Base-by-base conservation (phyloP, 2,113 vertebrate species). In the Cheilinus undulatus region DNA sequence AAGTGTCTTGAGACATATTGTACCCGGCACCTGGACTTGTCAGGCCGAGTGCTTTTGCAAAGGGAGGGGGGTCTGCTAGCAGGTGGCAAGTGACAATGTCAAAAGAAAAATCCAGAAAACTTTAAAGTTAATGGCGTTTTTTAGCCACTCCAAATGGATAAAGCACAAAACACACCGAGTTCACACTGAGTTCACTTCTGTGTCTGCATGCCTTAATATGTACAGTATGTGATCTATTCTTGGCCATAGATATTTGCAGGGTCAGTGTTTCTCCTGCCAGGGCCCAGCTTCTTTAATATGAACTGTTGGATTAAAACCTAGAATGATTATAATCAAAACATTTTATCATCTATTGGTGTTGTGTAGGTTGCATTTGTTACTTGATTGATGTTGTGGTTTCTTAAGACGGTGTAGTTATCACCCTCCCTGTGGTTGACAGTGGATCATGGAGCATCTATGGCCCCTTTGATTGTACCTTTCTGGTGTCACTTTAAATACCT, bases 81-180 rank as follows among this genome's bases (percentile, higher is more conserved):
- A 90, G 85, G 85, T 90, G 85, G 75, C 49, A 68, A 63, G 60
- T 78, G 53, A 68, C 85, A 78, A 54, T 87, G 78, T 86, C 70
- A 80, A 42, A 76, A 50, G 54, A 46, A 72, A 68, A 83, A 58
- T 42, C 48, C 24, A 50, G 28, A 46, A 46, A 52, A 65, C 54
- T 36, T 43, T 17, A 24, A 34, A 45, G 54, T 45, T 51, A 43
- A 19, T 43, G 38, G 23, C 3, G 0, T 42, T 48, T 68, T 73
- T 19, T 22, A n/a, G n/a, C n/a, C n/a, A n/a, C n/a, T n/a, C n/a
- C n/a, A n/a, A n/a, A n/a, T 46, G 20, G 19, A 49, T 30, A 42
- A 27, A 22, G 0, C 0, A 26, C n/a, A 4, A 34, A 40, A 40
- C 15, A 28, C 32, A 23, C 23, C 45, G 36, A 7, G 32, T 60